phyloP scores from a whole-genome alignment of 2,797 vertebrate genomes.

The Paramormyrops hopkinsi region DNA sequence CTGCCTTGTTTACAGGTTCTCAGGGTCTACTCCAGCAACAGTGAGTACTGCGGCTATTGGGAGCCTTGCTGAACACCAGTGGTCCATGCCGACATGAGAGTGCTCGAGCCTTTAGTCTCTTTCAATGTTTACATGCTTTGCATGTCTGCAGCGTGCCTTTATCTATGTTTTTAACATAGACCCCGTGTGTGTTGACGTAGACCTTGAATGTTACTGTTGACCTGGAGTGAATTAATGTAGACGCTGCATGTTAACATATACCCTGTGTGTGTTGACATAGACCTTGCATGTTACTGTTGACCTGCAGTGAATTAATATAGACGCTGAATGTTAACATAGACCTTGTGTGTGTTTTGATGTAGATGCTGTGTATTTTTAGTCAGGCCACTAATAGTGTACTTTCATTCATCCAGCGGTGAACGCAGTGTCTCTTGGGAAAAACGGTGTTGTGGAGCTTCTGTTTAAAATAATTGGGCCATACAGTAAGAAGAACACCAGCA shows the following conservation, averaged over 20 bases:
- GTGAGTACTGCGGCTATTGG: constrained; percentile 63
- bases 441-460: constrained; percentile 83
- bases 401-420: constrained; percentile 77
- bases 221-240: background rate
- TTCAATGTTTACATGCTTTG: background rate
- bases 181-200: background rate
- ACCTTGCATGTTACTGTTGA: background rate
- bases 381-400: background rate
- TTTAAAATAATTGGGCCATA: constrained; percentile 88
- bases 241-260: background rate
- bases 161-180: background rate
- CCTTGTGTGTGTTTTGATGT: background rate
- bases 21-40: constrained; percentile 82
- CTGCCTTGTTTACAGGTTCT: constrained; percentile 93
- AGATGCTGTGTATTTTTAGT: background rate
- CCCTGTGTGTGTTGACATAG: background rate
- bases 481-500: constrained; percentile 85
- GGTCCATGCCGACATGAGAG: background rate
- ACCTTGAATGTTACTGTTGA: background rate
- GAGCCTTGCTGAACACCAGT: background rate
- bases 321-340: background rate
- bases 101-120: background rate
- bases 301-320: background rate
- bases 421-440: constrained; percentile 87
- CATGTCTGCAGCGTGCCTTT: background rate